Evolutionary conservation across 2,113 vertebrate species (phyloP).

Genomic region (Neodontobutis hainanensis): DNA sequence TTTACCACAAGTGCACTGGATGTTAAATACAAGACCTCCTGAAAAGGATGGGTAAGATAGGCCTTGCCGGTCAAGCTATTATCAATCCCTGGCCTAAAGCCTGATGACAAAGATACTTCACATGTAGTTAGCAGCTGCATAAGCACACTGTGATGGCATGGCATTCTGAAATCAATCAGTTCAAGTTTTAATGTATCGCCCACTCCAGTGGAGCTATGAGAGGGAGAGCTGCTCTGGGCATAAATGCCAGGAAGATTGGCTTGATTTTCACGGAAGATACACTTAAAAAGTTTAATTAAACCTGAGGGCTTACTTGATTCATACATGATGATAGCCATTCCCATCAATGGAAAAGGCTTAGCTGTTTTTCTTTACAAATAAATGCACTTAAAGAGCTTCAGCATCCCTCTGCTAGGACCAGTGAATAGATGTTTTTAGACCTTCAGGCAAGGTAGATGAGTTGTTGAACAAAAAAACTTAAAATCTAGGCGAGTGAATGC

Average conservation of each 20-base stretch:
- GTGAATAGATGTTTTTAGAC: conserved; percentile 69
- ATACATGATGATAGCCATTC: conserved; percentile 55
- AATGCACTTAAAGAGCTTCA: conserved; percentile 63
- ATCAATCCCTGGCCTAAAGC: conserved; percentile 79
- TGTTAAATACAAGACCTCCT: conserved; percentile 80
- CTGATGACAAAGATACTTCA: conserved; percentile 82
- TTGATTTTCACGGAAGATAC: conserved; percentile 76
- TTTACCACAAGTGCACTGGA: conserved; percentile 76
- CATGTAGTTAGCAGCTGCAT: conserved; percentile 71
- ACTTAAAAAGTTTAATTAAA: conserved; percentile 83
- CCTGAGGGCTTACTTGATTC: conserved; percentile 75
- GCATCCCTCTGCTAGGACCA: conserved; percentile 53
- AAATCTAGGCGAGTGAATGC: conserved; percentile 52
- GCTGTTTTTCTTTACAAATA: conserved; percentile 63
- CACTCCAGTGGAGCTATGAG: conserved; percentile 72
- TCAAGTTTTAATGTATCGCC: conserved; percentile 84
- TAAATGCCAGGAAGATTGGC: conserved; percentile 65
- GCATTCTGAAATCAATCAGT: conserved; percentile 82
- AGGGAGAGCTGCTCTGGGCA: conserved; percentile 75
- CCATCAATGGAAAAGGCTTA: conserved; percentile 65
- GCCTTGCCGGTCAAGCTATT: conserved; percentile 82
- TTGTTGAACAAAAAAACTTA: conserved; percentile 58
- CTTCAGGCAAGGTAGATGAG: conserved; percentile 50
- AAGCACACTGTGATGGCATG: conserved; percentile 74
- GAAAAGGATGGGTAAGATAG: conserved; percentile 81